Conservation (phyloP, 2,113 vertebrate species). For the Apodemus sylvaticus region DNA sequence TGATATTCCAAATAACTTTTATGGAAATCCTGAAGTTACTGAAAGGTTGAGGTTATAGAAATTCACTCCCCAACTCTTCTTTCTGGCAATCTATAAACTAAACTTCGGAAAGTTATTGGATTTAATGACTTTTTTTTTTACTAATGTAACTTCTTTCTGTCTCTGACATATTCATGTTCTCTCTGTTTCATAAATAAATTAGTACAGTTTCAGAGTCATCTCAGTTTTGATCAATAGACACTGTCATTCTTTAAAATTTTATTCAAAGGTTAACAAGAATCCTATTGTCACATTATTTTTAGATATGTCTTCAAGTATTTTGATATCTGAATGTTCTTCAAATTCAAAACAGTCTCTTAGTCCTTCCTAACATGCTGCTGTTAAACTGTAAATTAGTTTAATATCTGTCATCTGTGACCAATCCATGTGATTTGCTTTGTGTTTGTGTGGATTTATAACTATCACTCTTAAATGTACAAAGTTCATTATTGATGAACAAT, state of each 20-base stretch:
- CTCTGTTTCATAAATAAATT: background rate
- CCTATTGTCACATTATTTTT: background rate
- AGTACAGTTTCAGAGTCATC: background rate
- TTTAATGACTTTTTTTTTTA: background rate
- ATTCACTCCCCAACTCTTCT: background rate
- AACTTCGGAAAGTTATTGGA: accelerated
- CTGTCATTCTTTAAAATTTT: background rate
- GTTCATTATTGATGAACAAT: background rate
- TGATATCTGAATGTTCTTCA: background rate
- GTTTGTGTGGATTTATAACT: background rate
- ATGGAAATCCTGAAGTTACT: background rate
- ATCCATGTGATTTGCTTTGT: background rate
- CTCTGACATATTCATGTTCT: background rate
- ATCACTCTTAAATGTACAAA: background rate
- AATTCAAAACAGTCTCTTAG: background rate
- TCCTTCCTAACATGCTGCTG: background rate
- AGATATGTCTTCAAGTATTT: background rate
- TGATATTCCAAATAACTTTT: background rate
- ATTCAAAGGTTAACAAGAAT: background rate
- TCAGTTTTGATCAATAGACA: background rate
- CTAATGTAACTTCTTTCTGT: background rate
- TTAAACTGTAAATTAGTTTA: background rate
- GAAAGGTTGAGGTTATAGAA: accelerated
- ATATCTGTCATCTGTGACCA: background rate
- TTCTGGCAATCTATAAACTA: background rate